phyloP scores from a whole-genome alignment of 2,113 vertebrate species.

The Gymnogyps californianus region DNA sequence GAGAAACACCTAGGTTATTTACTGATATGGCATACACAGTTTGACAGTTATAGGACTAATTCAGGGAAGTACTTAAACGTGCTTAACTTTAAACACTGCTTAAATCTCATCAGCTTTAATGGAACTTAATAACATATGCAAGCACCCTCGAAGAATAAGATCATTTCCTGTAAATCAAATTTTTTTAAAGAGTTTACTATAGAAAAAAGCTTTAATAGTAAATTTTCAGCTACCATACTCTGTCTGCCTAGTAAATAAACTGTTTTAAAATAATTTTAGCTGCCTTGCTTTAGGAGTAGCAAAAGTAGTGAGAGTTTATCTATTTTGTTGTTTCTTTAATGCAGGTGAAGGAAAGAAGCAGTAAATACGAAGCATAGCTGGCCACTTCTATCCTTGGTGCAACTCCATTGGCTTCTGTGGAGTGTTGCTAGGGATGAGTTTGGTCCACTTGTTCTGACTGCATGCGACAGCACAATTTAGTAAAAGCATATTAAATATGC shows the following conservation, averaged over 20 bases:
- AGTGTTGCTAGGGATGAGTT: neutral
- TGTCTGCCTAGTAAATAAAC: neutral
- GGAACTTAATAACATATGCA: neutral
- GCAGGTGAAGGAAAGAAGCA: neutral
- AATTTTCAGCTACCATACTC: neutral
- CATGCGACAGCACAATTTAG: constrained; percentile 21
- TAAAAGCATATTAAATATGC: constrained; percentile 10
- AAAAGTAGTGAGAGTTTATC: neutral
- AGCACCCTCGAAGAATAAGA: neutral
- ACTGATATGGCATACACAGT: neutral
- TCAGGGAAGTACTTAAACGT: neutral
- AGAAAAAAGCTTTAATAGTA: neutral
- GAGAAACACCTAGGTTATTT: neutral
- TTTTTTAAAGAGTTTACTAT: neutral
- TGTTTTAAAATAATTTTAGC: neutral
- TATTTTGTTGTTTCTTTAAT: neutral
- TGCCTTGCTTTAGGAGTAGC: neutral
- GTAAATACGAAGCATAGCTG: neutral
- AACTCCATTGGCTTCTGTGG: neutral
- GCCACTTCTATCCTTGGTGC: neutral
- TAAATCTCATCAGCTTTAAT: neutral
- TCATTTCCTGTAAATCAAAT: neutral
- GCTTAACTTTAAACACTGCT: neutral
- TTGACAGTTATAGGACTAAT: neutral
- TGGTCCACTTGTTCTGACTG: neutral